Conservation (phyloP, 2,888 invertebrate species). For the Stramonita haemastoma region DNA sequence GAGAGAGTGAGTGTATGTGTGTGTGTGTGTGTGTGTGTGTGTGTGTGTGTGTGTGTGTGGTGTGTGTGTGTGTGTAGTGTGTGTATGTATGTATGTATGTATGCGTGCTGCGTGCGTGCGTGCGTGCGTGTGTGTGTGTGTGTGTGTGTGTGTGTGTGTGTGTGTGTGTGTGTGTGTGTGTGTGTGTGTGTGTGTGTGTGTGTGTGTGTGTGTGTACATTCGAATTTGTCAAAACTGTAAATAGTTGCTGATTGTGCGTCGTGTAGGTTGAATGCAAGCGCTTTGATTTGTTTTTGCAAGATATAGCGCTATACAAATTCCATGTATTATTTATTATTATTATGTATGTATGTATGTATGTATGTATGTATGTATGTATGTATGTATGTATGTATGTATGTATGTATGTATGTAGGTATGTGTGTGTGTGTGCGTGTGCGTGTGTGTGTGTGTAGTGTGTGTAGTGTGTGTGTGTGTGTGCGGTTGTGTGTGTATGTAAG, state of each 20-base stretch:
- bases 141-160: background rate
- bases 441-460: too few relatives aligned
- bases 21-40: slow-evolving; percentile 4
- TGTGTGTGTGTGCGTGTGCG: too few relatives aligned
- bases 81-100: background rate
- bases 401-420: background rate
- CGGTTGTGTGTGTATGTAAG: background rate
- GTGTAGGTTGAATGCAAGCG: too few relatives aligned
- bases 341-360: too few relatives aligned
- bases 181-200: slow-evolving; percentile 1
- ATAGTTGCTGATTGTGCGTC: too few relatives aligned
- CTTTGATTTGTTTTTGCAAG: too few relatives aligned
- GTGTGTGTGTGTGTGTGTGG: slow-evolving; percentile 7
- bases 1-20: too few relatives aligned
- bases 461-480: background rate
- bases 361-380: background rate
- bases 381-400: background rate
- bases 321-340: too few relatives aligned
- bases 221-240: too few relatives aligned
- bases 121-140: background rate
- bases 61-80: background rate
- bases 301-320: too few relatives aligned
- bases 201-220: background rate
- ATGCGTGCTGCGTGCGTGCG: background rate
- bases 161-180: background rate